Evolutionary conservation across 2,113 vertebrate species (phyloP).

Genomic region (Varanus komodoensis): DNA sequence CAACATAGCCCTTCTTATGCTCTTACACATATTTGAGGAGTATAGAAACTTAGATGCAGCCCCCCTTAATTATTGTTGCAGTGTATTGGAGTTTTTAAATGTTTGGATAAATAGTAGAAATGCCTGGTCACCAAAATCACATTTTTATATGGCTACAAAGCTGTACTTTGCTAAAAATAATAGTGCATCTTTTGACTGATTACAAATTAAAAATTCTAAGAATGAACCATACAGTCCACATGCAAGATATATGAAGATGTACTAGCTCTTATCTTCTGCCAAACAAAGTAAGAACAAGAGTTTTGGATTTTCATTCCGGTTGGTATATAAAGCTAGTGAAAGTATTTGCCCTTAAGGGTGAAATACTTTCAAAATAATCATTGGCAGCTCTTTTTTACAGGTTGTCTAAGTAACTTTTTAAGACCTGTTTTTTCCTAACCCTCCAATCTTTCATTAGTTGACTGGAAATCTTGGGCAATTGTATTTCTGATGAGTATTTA

Average conservation of each 20-base stretch:
- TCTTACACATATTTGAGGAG: not conserved
- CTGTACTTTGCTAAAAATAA: not conserved
- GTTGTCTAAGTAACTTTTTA: not conserved
- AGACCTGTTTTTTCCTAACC: not conserved
- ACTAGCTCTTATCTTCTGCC: not conserved
- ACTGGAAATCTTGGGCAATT: not conserved
- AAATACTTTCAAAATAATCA: not conserved
- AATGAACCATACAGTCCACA: not conserved
- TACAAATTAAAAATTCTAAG: not conserved
- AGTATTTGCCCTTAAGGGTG: not conserved
- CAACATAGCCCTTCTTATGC: too few species aligned
- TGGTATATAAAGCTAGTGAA: not conserved
- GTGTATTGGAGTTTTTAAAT: not conserved
- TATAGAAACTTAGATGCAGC: not conserved
- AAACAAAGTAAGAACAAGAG: not conserved
- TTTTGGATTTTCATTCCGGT: not conserved
- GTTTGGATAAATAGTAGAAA: not conserved
- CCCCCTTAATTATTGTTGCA: not conserved
- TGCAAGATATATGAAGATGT: not conserved
- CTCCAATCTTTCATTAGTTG: too few species aligned
- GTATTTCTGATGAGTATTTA: not conserved
- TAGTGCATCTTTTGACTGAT: not conserved
- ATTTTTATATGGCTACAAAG: not conserved
- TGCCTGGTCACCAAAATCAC: not conserved
- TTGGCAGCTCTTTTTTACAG: not conserved